Evolutionary conservation across 2,888 invertebrate genomes (phyloP), one percentile per base, ranked within the genome.

Genomic region (Platycheirus albimanus): DNA sequence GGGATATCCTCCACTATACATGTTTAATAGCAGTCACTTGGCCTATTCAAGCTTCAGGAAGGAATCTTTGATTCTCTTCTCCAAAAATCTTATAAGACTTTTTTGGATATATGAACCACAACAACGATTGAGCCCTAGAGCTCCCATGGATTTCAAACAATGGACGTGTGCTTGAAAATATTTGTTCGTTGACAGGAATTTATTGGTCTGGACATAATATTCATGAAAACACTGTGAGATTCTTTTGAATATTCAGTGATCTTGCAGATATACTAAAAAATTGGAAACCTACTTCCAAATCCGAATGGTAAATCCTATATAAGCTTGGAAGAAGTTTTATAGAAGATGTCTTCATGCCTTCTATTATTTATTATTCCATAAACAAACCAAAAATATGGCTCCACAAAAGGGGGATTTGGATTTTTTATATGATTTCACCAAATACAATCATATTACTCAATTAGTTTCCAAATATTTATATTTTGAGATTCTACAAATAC

Each of bases 111-210:
- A 28, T 15, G 28, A 28, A 19, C 33, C 8, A 79, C 45, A 66
- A 70, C 64, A 69, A 70, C 56, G 24, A 74, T 17, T 20, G 47
- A 47, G 33, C 45, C 36, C 30, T 51, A 43, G 72, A 78, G 84
- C 71, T 74, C 79, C 85, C 75, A 80, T 72, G 76, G 84, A 66
- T 77, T 61, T 76, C 79, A 80, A 85, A 85, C 85, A 85, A 85
- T 86, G 83, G 83, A 85, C 85, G 85, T 86, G 85, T 85, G 85
- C 85, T 85, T 79, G 71, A 86, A 85, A 85, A 86, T 85, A 85
- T 85, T 86, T 86, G 79, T 85, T 84, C 66, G 79, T 28, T 85
- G 85, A 85, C 86, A 84, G 85, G 77, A 85, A 86, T 85, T 86
- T 86, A 86, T 86, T 86, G 81, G 85, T 86, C 85, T 86, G 81